Base-by-base conservation (phyloP, 1,140 invertebrate genomes). In the Atta cephalotes region DNA sequence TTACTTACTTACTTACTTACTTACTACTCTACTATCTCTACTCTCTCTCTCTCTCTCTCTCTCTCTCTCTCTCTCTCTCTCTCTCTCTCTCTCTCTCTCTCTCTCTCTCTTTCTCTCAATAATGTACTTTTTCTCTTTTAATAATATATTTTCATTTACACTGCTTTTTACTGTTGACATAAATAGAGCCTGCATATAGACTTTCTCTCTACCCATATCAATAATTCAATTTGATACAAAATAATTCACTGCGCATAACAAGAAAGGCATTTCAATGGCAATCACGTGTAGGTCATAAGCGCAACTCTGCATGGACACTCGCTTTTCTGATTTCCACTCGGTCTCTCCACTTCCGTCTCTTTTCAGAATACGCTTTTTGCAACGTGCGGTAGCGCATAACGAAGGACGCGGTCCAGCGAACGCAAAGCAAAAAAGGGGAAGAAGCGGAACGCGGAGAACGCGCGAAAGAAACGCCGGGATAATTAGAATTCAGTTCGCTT, bases 401-500 rank as follows among this genome's bases (percentile, higher is more conserved):
- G 80, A 84, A 82, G 80, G 56, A 84, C 45, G 70, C 80, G 49
- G 66, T 31, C 51, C 35, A 12, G 66, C 31, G 39, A 62, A 62
- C 31, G 45, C 39, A n/a, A 56, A 12, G 53, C 2, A 45, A 10
- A 49, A 60, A 18, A 7, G 10, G 49, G 21, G 28, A 31, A 79
- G 25, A n/a, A 53, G 14, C 25, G 28, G 35, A 84, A 84, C 80
- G 68, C 39, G 12, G 18, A 60, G 56, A 74, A 82, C 39, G 80
- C 68, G 70, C 70, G 56, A 62, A 84, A 84, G 80, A 84, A 84
- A 84, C 39, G 80, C 21, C 56, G 39, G 39, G 80, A 76, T 84
- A 84, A 84, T 84, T 84, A 84, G 80, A 76, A 84, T 84, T 84
- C 80, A 84, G 80, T 84, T 72, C 70, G 80, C 39, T 63, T 58